Percentiles rank a stretch among this genome's conserved stretches.
Conservation (phyloP, 2,113 vertebrate species). For the Gallinago media region DNA sequence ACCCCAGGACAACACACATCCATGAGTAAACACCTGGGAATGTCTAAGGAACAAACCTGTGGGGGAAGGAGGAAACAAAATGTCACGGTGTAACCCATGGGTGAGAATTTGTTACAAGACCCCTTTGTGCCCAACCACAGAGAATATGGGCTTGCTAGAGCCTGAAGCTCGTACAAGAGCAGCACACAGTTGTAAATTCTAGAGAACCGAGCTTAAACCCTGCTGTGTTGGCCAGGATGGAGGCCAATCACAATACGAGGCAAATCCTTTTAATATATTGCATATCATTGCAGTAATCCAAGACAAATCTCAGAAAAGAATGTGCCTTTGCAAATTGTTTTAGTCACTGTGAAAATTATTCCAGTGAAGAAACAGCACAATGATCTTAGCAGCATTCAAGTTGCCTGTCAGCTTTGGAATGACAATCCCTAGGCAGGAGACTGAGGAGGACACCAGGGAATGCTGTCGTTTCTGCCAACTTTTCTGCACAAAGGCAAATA, state of each 20-base stretch:
- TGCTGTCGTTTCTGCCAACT: no score
- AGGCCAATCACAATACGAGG: neutral
- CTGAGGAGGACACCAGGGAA: neutral
- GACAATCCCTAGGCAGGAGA: neutral
- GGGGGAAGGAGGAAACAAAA: neutral
- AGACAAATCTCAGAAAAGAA: constrained; percentile 24
- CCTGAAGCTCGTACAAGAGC: neutral
- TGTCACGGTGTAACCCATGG: rapidly evolving
- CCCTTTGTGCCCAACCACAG: neutral
- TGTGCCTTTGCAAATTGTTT: constrained; percentile 6
- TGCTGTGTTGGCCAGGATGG: neutral
- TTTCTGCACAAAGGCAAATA: neutral
- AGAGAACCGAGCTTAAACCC: neutral
- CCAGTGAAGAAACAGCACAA: constrained; percentile 5
- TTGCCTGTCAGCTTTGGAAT: neutral
- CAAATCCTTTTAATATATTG: constrained; percentile 33
- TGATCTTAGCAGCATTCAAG: neutral
- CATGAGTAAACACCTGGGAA: neutral
- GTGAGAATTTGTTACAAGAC: neutral
- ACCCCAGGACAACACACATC: neutral
- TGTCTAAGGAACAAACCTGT: neutral
- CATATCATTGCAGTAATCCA: constrained; percentile 35
- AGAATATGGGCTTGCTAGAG: neutral
- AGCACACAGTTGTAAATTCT: neutral
- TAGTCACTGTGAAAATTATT: neutral